Percentiles rank a stretch among this genome's conserved stretches.
These are phyloP conservation scores for Drosophila malerkotliana DNA, from an alignment of 1,140 invertebrate species.

Conservation along the genomic window DNA sequence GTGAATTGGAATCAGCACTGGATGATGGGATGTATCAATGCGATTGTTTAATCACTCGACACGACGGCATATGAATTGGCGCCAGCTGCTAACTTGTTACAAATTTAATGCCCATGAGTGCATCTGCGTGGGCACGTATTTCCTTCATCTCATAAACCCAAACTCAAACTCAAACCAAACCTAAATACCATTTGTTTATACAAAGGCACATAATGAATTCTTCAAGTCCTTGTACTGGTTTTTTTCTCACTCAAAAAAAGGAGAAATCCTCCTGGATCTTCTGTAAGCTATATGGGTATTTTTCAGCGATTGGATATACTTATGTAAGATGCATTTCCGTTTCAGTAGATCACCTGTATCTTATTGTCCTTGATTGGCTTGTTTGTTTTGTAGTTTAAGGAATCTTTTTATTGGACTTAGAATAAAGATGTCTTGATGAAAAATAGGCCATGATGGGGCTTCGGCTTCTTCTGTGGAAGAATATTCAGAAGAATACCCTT, in stretches of 20 bases:
- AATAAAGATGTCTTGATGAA: not conserved
- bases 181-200: slow-evolving; percentile 15
- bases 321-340: slow-evolving; percentile 34
- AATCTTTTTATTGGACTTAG: not conserved
- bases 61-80: slow-evolving; percentile 62
- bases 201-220: slow-evolving; percentile 17
- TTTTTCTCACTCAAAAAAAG: slow-evolving; percentile 6
- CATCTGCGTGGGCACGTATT: slow-evolving; percentile 48
- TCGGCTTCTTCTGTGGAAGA: no score
- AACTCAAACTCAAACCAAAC: slow-evolving; percentile 1
- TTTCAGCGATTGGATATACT: not conserved
- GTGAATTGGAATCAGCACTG: slow-evolving; percentile 56
- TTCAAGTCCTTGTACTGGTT: slow-evolving; percentile 1
- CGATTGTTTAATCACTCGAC: slow-evolving; percentile 75
- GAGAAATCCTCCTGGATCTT: not conserved
- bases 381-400: not conserved
- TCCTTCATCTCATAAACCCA: slow-evolving; percentile 1
- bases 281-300: not conserved
- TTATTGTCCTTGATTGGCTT: not conserved
- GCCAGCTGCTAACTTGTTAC: slow-evolving; percentile 72
- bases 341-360: slow-evolving; percentile 5
- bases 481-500: no score
- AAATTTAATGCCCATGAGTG: slow-evolving; percentile 51
- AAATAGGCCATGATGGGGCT: no score
- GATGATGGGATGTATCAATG: slow-evolving; percentile 61